Conservation (phyloP, 2,113 vertebrate species). For the Paratilapia polleni region DNA sequence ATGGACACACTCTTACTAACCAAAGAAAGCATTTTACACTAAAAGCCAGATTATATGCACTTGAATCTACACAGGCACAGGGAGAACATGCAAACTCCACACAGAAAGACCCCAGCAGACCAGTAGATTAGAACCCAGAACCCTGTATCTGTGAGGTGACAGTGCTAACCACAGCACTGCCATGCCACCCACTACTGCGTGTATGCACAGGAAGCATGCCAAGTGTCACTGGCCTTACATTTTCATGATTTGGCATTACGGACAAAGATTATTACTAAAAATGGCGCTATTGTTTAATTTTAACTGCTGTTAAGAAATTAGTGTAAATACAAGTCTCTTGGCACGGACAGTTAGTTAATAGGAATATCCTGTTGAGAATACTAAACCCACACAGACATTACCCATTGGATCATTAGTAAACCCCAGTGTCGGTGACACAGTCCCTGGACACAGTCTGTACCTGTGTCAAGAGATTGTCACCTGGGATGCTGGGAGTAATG, state of each 20-base stretch:
- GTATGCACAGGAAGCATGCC: neutral
- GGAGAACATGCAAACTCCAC: neutral
- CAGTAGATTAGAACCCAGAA: neutral
- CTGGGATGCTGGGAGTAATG: slow-evolving; percentile 32
- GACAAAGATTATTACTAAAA: neutral
- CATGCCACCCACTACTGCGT: neutral
- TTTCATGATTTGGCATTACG: neutral
- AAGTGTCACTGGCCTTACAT: neutral
- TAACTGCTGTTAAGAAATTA: neutral
- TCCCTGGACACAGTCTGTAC: neutral
- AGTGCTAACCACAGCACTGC: neutral
- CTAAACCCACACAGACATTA: slow-evolving; percentile 14
- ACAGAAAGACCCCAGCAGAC: neutral
- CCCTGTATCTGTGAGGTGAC: neutral
- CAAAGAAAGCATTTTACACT: neutral
- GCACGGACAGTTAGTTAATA: slow-evolving; percentile 48
- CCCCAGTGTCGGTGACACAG: neutral
- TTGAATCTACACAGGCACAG: no score
- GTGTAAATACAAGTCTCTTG: slow-evolving; percentile 21
- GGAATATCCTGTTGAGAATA: slow-evolving; percentile 23
- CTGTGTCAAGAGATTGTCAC: slow-evolving; percentile 9
- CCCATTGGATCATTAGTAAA: slow-evolving; percentile 37
- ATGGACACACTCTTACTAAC: neutral
- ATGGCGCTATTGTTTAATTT: neutral
- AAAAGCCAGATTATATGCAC: neutral